Conservation (phyloP, 2,113 vertebrate genomes). For the Callipepla squamata region DNA sequence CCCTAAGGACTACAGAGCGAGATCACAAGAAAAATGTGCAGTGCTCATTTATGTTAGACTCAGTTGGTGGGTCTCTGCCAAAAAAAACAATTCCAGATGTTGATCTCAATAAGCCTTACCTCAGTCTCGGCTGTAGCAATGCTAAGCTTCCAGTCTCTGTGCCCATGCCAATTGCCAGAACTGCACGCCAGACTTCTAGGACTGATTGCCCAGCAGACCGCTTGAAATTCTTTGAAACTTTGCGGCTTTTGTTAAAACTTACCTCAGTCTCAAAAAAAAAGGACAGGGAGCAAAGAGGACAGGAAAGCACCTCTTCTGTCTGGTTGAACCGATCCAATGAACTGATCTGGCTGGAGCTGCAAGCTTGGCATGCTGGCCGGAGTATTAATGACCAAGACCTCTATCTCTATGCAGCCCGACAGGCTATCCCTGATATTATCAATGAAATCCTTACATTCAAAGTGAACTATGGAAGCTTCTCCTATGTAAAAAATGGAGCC, state of each 20-base stretch:
- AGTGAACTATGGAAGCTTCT: conserved; percentile 88
- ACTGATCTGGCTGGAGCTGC: conserved; percentile 97
- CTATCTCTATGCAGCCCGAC: conserved; percentile 94
- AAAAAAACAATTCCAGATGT: conserved; percentile 89
- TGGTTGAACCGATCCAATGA: conserved; percentile 92
- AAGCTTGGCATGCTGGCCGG: conserved; percentile 97
- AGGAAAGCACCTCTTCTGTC: conserved; percentile 90
- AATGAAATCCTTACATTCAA: conserved; percentile 96
- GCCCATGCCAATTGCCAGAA: conserved; percentile 88
- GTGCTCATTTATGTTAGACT: conserved; percentile 93
- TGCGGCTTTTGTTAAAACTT: conserved; percentile 95
- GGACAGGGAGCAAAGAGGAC: conserved; percentile 95
- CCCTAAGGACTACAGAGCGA: conserved; percentile 88
- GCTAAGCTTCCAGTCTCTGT: conserved; percentile 91
- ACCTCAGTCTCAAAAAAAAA: conserved; percentile 99
- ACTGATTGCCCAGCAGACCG: conserved; percentile 96
- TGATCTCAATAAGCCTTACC: conserved; percentile 97
- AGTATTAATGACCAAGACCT: conserved; percentile 94
- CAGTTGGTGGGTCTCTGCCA: conserved; percentile 81
- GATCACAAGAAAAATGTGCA: conserved; percentile 94
- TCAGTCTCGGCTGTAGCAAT: conserved; percentile 95
- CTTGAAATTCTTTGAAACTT: conserved; percentile 97
- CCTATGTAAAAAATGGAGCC: conserved; percentile 69
- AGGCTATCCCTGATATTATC: conserved; percentile 96
- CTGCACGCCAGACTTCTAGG: conserved; percentile 94